These are phyloP conservation scores for Jacana jacana DNA, from an alignment of 2,113 vertebrate genomes.

Conservation along the genomic window DNA sequence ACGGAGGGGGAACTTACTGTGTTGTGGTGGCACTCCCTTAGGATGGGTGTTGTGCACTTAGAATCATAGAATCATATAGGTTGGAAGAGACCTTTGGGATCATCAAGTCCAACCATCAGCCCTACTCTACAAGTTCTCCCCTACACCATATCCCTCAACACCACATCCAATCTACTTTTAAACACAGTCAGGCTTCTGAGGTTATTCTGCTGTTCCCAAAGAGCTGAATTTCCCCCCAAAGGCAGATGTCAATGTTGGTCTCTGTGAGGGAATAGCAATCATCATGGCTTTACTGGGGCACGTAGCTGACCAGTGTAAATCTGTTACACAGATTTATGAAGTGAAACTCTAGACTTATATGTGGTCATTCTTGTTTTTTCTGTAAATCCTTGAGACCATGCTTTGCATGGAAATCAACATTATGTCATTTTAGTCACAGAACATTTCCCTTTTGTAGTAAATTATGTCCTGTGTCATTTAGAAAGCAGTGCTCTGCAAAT, in stretches of 20 bases:
- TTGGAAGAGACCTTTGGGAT: too few species aligned
- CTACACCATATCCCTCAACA: too few species aligned
- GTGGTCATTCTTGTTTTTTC: slow-evolving; percentile 20
- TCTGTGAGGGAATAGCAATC: not conserved
- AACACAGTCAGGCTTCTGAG: too few species aligned
- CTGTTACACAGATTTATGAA: not conserved
- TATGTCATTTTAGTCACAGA: slow-evolving; percentile 47
- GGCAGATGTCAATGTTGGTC: not conserved
- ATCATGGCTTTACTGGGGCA: not conserved
- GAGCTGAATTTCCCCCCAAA: not conserved
- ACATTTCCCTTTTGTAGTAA: slow-evolving; percentile 34
- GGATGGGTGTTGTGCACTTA: not conserved
- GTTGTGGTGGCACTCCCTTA: not conserved
- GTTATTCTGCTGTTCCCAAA: not conserved
- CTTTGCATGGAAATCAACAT: slow-evolving; percentile 29
- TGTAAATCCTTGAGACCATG: slow-evolving; percentile 15
- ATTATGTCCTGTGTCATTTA: slow-evolving; percentile 11
- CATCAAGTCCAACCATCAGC: too few species aligned
- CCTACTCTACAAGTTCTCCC: too few species aligned
- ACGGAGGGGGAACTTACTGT: not conserved
- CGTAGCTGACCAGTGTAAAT: not conserved
- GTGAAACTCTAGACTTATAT: not conserved
- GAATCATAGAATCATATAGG: too few species aligned
- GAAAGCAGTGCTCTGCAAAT: not conserved
- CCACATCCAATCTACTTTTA: too few species aligned